phyloP scores from a whole-genome alignment of 2,797 vertebrate species.

The Aulostomus chinensis region DNA sequence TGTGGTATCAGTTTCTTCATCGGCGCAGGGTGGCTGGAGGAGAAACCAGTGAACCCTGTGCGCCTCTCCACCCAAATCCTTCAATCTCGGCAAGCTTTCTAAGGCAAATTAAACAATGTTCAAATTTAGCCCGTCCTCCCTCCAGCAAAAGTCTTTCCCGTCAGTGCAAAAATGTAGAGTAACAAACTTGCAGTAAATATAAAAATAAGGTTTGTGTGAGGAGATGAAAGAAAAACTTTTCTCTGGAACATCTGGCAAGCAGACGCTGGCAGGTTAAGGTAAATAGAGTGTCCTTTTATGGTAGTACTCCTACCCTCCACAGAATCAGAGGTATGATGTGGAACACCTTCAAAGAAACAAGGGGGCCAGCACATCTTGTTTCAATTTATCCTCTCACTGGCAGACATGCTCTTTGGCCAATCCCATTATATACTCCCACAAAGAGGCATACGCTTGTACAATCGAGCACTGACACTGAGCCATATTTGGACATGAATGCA shows the following conservation, averaged over 20 bases:
- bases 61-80: slow-evolving; percentile 48
- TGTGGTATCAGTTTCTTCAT: slow-evolving; percentile 54
- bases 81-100: slow-evolving; percentile 60
- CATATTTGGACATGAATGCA: slow-evolving; percentile 17
- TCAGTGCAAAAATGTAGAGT: slow-evolving; percentile 48
- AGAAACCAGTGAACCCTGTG: slow-evolving; percentile 33
- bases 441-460: slow-evolving; percentile 50
- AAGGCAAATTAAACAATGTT: slow-evolving; percentile 73
- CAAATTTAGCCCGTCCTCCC: slow-evolving; percentile 58
- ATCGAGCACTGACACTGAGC: slow-evolving; percentile 32
- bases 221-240: slow-evolving; percentile 78
- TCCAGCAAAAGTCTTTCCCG: slow-evolving; percentile 52
- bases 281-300: slow-evolving; percentile 83
- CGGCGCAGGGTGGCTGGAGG: slow-evolving; percentile 29
- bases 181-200: slow-evolving; percentile 63
- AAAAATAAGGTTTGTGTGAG: slow-evolving; percentile 65
- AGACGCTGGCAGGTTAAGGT: slow-evolving; percentile 83
- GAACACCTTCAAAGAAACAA: slow-evolving; percentile 81
- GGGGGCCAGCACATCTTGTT: slow-evolving; percentile 82
- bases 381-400: slow-evolving; percentile 75
- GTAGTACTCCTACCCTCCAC: slow-evolving; percentile 69
- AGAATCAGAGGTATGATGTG: slow-evolving; percentile 80
- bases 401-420: slow-evolving; percentile 71
- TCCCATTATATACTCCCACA: slow-evolving; percentile 64
- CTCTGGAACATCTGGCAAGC: slow-evolving; percentile 82